Percentiles rank a stretch among this genome's conserved stretches.
Conservation (phyloP, 2,888 invertebrate genomes). For the Drosophila nigricruria region DNA sequence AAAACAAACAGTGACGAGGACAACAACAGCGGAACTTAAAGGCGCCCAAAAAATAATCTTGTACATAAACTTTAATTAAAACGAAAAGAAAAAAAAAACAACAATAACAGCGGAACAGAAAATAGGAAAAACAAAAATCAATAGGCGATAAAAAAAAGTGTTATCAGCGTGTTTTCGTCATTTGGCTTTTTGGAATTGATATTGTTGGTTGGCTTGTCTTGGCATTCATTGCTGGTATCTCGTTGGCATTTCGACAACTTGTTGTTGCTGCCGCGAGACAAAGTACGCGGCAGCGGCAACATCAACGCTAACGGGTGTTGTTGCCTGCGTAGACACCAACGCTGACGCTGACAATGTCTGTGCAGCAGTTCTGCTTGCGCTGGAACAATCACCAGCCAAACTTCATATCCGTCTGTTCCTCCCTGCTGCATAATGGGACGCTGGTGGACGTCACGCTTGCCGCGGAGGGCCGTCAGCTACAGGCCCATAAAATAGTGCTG, state of each 20-base stretch:
- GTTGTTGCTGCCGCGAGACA: slow-evolving; percentile 64
- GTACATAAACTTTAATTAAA: slow-evolving; percentile 75
- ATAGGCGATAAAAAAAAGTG: slow-evolving; percentile 69
- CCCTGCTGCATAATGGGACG: slow-evolving; percentile 92
- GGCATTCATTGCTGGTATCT: slow-evolving; percentile 47
- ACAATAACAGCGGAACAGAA: slow-evolving; percentile 24
- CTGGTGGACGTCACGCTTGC: slow-evolving; percentile 95
- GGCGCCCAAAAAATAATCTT: slow-evolving; percentile 62
- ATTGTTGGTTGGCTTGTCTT: slow-evolving; percentile 40
- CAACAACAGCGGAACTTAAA: slow-evolving; percentile 44
- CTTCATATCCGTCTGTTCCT: slow-evolving; percentile 95
- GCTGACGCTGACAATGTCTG: slow-evolving; percentile 86
- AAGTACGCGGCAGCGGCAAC: slow-evolving; percentile 63
- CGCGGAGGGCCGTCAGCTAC: slow-evolving; percentile 94
- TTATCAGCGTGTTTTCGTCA: slow-evolving; percentile 73
- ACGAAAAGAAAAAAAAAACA: slow-evolving; percentile 30
- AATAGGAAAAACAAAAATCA: slow-evolving; percentile 65
- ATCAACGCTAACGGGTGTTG: slow-evolving; percentile 47
- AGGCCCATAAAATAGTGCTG: slow-evolving; percentile 95
- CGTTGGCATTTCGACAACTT: slow-evolving; percentile 46
- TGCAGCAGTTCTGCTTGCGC: slow-evolving; percentile 92
- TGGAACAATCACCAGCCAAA: slow-evolving; percentile 98
- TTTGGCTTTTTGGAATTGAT: slow-evolving; percentile 51
- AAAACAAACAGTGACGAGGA: slow-evolving; percentile 32
- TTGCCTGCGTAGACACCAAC: slow-evolving; percentile 42